Base-by-base conservation (phyloP, 2,888 invertebrate genomes). In the Zaprionus bogoriensis region DNA sequence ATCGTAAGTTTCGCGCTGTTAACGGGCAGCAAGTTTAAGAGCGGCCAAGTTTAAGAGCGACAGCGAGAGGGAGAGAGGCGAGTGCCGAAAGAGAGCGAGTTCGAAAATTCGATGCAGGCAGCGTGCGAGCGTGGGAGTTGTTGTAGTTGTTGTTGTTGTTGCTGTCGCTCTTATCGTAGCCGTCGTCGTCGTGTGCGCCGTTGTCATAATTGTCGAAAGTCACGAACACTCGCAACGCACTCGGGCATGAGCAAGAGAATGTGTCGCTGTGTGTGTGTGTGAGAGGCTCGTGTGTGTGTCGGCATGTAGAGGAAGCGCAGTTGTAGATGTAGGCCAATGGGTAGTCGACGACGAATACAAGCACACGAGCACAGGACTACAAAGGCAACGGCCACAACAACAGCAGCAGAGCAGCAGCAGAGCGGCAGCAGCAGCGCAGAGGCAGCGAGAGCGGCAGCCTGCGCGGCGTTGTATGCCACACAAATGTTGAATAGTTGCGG, bases 311-410 rank as follows among this genome's bases (percentile, higher is more conserved):
- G 72, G 78, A 70, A 61, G 68, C 74, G 69, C 88, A 69, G 80
- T 87, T 86, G 80, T 87, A 89, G 82, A 87, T 88, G 77, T 87
- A 87, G 89, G 89, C 89, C 89, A 89, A 87, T 89, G 79, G 87
- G 81, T 87, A 86, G 80, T 77, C 71, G 57, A 51, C 50, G 19
- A 57, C 28, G 25, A 74, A 72, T 55, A 67, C 66, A 51, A 69
- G 60, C 51, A 66, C 73, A 67, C 55, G 54, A 23, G 23, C 42
- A 7, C 22, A 42, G 10, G 19, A 32, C 38, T 38, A 44, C 71
- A 61, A 46, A 32, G 47, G 51, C 59, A 62, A 54, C 52, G 51
- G 30, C 58, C 54, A 70, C 36, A 53, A 63, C 75, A 41, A 54
- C 54, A 54, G 45, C 45, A 53, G 14, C n/a, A n/a, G 20, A 32